These are phyloP conservation scores for Cyprinodon brontotheroides DNA, from an alignment of 2,113 vertebrate species.

Conservation along the genomic window DNA sequence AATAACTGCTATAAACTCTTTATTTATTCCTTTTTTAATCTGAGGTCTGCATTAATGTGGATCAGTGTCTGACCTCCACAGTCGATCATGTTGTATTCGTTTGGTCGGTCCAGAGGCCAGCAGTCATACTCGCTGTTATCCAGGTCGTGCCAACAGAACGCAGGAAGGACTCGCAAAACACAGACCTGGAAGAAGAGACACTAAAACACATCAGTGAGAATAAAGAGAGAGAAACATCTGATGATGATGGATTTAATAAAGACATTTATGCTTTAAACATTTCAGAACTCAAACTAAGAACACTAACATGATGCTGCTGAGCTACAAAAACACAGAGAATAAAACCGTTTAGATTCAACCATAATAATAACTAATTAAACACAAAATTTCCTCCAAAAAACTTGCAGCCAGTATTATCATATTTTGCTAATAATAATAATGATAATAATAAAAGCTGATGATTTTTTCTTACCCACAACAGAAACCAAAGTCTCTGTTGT, in stretches of 20 bases:
- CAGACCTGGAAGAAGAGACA: slow-evolving; percentile 5
- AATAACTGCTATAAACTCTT: not conserved
- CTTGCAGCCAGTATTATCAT: too few relatives aligned
- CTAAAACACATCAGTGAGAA: not conserved
- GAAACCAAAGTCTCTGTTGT: not conserved
- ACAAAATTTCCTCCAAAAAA: not conserved
- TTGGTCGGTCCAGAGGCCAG: slow-evolving; percentile 84
- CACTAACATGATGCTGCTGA: too few relatives aligned
- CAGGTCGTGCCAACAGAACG: slow-evolving; percentile 83
- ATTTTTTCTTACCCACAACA: slow-evolving; percentile 49
- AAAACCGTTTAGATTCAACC: not conserved
- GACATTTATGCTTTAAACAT: not conserved
- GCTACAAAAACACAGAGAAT: not conserved
- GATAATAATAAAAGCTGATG: not conserved
- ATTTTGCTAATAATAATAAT: not conserved
- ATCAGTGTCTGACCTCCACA: slow-evolving; percentile 80
- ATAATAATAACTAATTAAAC: not conserved
- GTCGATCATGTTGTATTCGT: slow-evolving; percentile 85
- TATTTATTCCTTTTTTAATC: too few relatives aligned
- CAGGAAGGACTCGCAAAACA: not conserved
- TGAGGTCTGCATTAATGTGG: too few relatives aligned
- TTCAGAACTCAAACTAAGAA: not conserved
- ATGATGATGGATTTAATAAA: not conserved
- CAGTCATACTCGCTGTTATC: slow-evolving; percentile 88
- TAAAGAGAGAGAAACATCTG: not conserved